A percentile compares a stretch with the other conserved stretches of the same genome.
Evolutionary conservation across 1,140 invertebrate genomes (phyloP).

Genomic region (Bemisia tabaci): DNA sequence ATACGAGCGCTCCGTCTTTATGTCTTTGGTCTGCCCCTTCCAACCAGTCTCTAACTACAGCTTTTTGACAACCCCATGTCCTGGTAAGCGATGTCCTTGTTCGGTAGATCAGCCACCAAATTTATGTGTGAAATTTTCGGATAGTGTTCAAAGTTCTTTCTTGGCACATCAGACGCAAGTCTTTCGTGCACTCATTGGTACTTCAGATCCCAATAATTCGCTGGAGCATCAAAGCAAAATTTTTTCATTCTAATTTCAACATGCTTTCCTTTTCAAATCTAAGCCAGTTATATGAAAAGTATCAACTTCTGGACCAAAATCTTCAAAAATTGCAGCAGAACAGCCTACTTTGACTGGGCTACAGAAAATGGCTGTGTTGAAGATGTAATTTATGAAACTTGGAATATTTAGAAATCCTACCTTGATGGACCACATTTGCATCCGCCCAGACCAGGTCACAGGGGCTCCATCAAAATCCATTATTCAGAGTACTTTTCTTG

Average conservation of each 20-base stretch:
- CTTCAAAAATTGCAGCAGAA: neutral
- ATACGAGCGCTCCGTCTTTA: no score
- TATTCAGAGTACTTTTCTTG: no score
- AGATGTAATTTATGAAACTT: no score
- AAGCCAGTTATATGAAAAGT: neutral
- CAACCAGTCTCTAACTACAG: no score
- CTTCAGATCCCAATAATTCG: conserved; percentile 21
- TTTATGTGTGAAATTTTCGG: conserved; percentile 20
- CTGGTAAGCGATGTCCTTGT: conserved; percentile 32
- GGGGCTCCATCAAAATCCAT: no score
- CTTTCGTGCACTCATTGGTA: conserved; percentile 19
- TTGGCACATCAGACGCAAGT: conserved; percentile 19
- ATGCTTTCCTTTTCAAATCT: neutral
- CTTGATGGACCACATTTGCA: no score
- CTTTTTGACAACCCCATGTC: conserved; percentile 30
- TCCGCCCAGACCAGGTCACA: no score
- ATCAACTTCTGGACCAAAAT: neutral
- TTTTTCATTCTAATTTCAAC: neutral
- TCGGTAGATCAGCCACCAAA: conserved; percentile 26
- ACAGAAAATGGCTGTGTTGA: neutral
- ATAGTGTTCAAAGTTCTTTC: conserved; percentile 23
- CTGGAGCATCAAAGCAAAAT: conserved; percentile 19
- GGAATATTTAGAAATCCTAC: no score
- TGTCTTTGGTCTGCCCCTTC: no score
- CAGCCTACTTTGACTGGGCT: neutral